Evolutionary conservation across 2,888 invertebrate species (phyloP), one percentile per base, ranked within the genome.

Genomic region (Caenorhabditis becei): DNA sequence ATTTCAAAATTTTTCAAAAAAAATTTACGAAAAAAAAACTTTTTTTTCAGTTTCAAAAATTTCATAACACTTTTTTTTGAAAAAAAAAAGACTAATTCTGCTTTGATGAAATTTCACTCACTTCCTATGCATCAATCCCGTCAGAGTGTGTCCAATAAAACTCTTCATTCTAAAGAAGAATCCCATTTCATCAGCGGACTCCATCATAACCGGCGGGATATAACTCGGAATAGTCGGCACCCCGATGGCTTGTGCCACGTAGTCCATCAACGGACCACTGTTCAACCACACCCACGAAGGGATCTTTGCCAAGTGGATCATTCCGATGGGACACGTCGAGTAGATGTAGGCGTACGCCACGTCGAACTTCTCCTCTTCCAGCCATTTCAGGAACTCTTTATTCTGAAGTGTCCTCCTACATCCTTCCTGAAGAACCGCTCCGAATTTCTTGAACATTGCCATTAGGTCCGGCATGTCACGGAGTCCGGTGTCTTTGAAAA

Each of bases 231-330:
- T 81, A 2, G 82, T 61, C 0, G 88, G 89, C 1, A 87, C 86
- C n/a, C 89, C 89, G 37, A 83, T 54, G 0, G 70, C 63, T 7
- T 74, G 28, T 3, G 88, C 87, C 7, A 89, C 87, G 26, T 54
- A 77, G 47, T 89, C 89, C 80, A 84, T 67, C n/a, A 89, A 51
- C 24, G 81, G 70, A n/a, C 87, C 87, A 62, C 85, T 85, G 79
- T 87, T 84, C 53, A 89, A 51, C 89, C 89, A 89, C n/a, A 89
- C 85, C 86, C 86, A 88, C 18, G 87, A 83, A 1, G 87, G 87
- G 53, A 89, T 89, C 53, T 86, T 82, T 5, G 86, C 86, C 7
- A 41, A 35, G 62, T 87, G 86, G 53, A 88, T 86, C 10, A 89
- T 66, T 41, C 89, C 89, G 44, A 89, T 77, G 5, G 88, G 84